Evolutionary conservation across 2,113 vertebrate genomes (phyloP).

Genomic region (Sinocyclocheilus anshuiensis): DNA sequence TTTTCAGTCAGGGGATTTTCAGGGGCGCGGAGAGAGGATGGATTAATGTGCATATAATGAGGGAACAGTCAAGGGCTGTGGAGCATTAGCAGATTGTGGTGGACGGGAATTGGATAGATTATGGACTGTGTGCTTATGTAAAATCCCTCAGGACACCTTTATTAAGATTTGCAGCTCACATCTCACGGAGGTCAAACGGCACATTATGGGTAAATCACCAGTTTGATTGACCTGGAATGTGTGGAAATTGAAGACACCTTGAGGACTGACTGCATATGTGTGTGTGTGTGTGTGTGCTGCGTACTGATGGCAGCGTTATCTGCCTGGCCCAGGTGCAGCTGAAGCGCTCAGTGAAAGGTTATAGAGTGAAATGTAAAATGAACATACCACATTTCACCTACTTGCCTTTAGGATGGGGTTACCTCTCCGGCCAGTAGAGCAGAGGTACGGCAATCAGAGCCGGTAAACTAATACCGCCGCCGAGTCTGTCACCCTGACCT

Average conservation of each 20-base stretch:
- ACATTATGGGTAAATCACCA: conserved; percentile 50
- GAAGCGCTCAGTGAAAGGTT: conserved; percentile 43
- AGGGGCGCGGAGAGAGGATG: background rate
- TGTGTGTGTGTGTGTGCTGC: conserved; percentile 11
- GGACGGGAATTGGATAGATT: conserved; percentile 31
- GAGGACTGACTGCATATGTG: conserved; percentile 34
- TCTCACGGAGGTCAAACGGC: conserved; percentile 42
- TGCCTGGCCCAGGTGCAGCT: conserved; percentile 53
- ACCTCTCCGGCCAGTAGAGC: conserved; percentile 40
- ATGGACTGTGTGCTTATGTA: conserved; percentile 35
- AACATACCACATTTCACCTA: conserved; percentile 51
- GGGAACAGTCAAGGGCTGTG: conserved; percentile 17
- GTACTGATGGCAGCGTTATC: conserved; percentile 48
- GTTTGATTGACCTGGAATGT: conserved; percentile 56
- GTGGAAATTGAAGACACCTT: conserved; percentile 57
- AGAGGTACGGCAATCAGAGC: conserved; percentile 10
- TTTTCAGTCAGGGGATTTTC: background rate
- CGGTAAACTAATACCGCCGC: conserved; percentile 50
- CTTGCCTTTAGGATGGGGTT: conserved; percentile 44
- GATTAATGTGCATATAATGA: conserved; percentile 49
- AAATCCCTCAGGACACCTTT: conserved; percentile 49
- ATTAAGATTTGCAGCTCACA: conserved; percentile 51
- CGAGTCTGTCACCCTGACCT: conserved; percentile 52
- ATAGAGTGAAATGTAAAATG: conserved; percentile 51
- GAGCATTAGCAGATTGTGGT: conserved; percentile 38